Evolutionary conservation across 2,797 vertebrate species (phyloP).

Genomic region (Enteromius viviparus): DNA sequence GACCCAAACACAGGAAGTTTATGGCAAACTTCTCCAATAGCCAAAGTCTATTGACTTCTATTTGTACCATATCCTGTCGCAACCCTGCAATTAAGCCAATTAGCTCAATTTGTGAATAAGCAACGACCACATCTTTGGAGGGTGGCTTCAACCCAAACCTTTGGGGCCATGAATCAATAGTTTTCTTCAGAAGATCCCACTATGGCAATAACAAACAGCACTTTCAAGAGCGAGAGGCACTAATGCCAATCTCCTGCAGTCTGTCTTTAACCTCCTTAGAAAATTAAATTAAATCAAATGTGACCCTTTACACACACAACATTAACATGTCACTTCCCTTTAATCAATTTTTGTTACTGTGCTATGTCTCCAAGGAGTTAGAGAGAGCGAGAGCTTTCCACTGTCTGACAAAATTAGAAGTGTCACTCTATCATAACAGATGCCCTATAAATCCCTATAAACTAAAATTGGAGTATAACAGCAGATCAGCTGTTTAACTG

Average conservation of each 20-base stretch:
- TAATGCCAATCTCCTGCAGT: not conserved
- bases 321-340: slow-evolving; percentile 51
- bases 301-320: slow-evolving; percentile 48
- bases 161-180: not conserved
- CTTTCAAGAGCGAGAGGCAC: not conserved
- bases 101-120: not conserved
- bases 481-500: slow-evolving; percentile 20
- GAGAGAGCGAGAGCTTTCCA: slow-evolving; percentile 21
- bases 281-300: slow-evolving; percentile 49
- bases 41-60: not conserved
- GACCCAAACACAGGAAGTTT: not conserved
- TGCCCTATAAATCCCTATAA: slow-evolving; percentile 8
- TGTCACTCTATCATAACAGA: slow-evolving; percentile 23
- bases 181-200: not conserved
- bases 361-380: slow-evolving; percentile 55
- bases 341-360: slow-evolving; percentile 51
- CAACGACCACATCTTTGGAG: not conserved
- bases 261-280: slow-evolving; percentile 52
- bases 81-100: slow-evolving; percentile 26
- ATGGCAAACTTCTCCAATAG: not conserved
- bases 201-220: slow-evolving; percentile 10
- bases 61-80: not conserved
- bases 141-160: not conserved
- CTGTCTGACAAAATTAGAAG: slow-evolving; percentile 34
- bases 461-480: slow-evolving; percentile 20